These are phyloP conservation scores for Aurelia sp. DNA, from an alignment of 30 jellyfish, hydroid and myxozoan species.

Conservation along the genomic window DNA sequence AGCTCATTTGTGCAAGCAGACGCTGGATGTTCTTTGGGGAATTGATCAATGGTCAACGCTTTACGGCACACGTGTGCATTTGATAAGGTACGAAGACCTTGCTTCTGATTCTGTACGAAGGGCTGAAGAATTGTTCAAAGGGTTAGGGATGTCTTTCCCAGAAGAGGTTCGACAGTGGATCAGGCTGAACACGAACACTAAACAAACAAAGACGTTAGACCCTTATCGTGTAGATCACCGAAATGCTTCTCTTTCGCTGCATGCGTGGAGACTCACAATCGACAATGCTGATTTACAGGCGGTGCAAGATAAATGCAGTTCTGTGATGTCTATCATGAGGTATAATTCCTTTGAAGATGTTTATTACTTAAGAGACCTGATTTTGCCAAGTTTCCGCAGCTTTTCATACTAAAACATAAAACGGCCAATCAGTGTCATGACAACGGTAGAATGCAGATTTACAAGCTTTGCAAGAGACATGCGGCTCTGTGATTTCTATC, in stretches of 20 bases:
- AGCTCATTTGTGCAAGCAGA: conserved; percentile 75
- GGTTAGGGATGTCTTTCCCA: conserved; percentile 50
- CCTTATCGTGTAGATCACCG: conserved; percentile 83
- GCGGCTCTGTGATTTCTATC: conserved; percentile 23
- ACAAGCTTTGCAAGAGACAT: conserved; percentile 40
- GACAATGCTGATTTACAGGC: conserved; percentile 46
- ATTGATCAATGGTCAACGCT: conserved; percentile 55
- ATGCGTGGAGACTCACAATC: conserved; percentile 78
- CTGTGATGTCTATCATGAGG: conserved; percentile 71
- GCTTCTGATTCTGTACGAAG: conserved; percentile 71
- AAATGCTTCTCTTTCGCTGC: conserved; percentile 77
- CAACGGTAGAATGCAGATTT: conserved; percentile 27
- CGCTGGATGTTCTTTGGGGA: conserved; percentile 59
- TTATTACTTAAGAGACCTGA: conserved; percentile 29
- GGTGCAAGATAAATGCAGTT: conserved; percentile 72
- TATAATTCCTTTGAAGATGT: conserved; percentile 74
- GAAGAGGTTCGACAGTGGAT: conserved; percentile 80
- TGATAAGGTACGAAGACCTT: conserved; percentile 89
- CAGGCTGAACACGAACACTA: conserved; percentile 69
- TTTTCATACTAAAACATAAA: conserved; percentile 12
- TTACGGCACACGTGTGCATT: conserved; percentile 45
- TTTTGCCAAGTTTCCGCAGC: conserved; percentile 52
- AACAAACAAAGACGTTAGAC: conserved; percentile 40
- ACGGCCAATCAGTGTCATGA: too few relatives aligned
- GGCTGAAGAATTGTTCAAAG: conserved; percentile 57